phyloP scores from a whole-genome alignment of 2,797 vertebrate genomes.

The Amblyraja radiata region DNA sequence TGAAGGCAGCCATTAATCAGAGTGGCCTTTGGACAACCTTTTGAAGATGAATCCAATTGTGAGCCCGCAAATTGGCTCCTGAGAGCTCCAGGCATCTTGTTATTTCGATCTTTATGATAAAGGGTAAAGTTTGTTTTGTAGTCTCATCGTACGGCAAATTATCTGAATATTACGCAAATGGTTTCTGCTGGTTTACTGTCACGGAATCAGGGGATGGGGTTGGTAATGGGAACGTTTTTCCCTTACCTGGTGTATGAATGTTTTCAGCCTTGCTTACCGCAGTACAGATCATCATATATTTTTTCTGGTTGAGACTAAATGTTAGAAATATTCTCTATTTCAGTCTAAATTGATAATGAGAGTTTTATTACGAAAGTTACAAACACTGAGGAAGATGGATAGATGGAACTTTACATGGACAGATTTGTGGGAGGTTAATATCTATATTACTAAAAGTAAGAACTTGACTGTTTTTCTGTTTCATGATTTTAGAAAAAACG shows the following conservation, averaged over 20 bases:
- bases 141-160: neutral
- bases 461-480: no score
- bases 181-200: neutral
- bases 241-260: neutral
- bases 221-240: neutral
- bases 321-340: neutral
- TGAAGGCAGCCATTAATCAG: constrained; percentile 37
- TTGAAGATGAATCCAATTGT: constrained; percentile 30
- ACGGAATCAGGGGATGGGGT: no score
- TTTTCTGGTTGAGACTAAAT: neutral
- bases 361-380: neutral
- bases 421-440: no score
- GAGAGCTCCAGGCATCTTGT: neutral
- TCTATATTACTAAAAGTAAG: no score
- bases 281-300: neutral
- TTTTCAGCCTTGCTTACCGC: neutral
- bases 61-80: neutral
- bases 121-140: neutral
- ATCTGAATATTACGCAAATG: neutral
- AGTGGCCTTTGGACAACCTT: constrained; percentile 33
- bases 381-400: no score
- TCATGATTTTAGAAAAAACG: no score
- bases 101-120: neutral
- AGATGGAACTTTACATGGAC: neutral
- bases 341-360: neutral